Conservation (phyloP, 2,797 vertebrate species). For the Aldrovandia affinis region DNA sequence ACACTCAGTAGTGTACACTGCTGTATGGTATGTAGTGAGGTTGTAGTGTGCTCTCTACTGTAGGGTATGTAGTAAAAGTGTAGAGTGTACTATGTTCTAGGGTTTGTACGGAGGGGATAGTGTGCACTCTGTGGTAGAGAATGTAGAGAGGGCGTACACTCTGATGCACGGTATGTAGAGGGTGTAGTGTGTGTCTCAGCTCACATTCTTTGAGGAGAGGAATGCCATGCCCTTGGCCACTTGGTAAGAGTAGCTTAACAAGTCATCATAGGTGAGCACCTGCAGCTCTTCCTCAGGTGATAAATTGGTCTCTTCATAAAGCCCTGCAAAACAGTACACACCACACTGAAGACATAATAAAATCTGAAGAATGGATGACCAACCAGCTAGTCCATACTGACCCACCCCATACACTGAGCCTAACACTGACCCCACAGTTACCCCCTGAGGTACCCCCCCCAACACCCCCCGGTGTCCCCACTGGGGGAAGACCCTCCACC, state of each 20-base stretch:
- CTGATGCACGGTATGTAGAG: neutral
- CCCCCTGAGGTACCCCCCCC: neutral
- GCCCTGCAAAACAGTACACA: conserved; percentile 32
- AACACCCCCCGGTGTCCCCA: neutral
- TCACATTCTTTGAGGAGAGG: conserved; percentile 85
- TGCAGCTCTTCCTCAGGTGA: conserved; percentile 78
- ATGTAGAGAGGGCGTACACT: too few relatives aligned
- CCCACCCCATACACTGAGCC: neutral
- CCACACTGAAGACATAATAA: neutral
- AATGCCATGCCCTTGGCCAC: conserved; percentile 98
- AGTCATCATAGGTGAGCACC: conserved; percentile 89
- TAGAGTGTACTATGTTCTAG: neutral
- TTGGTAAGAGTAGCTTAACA: conserved; percentile 91
- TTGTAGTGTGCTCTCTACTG: neutral
- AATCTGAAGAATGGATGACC: neutral
- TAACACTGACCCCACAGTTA: neutral
- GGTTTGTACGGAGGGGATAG: neutral
- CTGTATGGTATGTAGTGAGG: neutral
- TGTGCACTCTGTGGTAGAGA: too few relatives aligned
- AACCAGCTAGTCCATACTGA: neutral
- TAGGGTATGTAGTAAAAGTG: neutral
- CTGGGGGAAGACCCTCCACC: neutral
- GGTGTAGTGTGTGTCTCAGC: conserved; percentile 21
- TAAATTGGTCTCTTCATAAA: conserved; percentile 57
- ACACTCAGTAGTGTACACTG: too few relatives aligned